Base-by-base conservation (phyloP, 1,140 invertebrate species). In the Ostrea edulis region DNA sequence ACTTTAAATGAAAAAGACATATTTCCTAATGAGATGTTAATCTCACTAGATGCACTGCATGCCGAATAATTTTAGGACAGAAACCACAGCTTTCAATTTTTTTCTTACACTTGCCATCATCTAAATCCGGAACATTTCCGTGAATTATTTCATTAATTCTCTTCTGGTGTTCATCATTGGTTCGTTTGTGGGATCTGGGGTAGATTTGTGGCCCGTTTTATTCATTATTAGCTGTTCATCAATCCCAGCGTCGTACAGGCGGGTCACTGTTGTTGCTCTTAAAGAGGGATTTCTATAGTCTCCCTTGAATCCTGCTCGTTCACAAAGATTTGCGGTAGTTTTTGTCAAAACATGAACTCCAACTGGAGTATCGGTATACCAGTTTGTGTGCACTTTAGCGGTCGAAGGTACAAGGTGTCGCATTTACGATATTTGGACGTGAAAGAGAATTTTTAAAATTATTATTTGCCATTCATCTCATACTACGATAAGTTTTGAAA, bases 211-310 rank as follows among this genome's bases (percentile, higher is more conserved):
- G 8, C 88, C 88, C 22, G 88, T 89, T 71, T 85, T 71, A 53
- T 89, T 68, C 8, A 44, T 29, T 51, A 87, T 85, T 8, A 89
- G 54, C 65, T 89, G 85, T 87, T 89, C 89, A 20, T 87, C 83
- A 29, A 89, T 53, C 9, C 84, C 86, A 17, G 55, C 29, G 68
- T 85, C 83, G 44, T 82, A 89, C 77, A 89, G 71, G 55, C 86
- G 54, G 55, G 55, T 58, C 86, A 35, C 86, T 0, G 88, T 54
- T 54, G 65, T 89, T 17, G 88, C 88, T 5, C 89, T 52, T 12
- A 89, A 54, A 12, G 86, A 87, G 58, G 87, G 88, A 52, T 89
- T 89, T 14, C 62, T 29, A 25, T 68, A 58, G n/a, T 71, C 55
- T 3, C 88, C 88, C 68, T 7, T 35, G 22, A 22, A 77, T 17